These are phyloP conservation scores for Mormyrops attenuatus DNA, from an alignment of 2,797 vertebrate species.

Conservation along the genomic window DNA sequence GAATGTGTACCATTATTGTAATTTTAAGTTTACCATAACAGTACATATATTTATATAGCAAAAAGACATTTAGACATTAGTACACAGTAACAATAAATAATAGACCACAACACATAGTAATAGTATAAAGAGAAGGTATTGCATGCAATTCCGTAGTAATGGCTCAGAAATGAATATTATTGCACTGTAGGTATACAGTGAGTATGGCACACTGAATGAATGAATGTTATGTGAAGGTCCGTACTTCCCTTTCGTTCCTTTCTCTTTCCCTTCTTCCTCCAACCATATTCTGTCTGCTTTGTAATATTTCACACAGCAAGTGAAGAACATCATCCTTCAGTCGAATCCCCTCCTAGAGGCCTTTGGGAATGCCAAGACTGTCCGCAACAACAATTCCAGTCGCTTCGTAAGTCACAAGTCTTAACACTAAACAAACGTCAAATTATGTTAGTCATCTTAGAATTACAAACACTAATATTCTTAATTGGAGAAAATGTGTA, in stretches of 20 bases:
- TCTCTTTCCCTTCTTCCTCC: not conserved
- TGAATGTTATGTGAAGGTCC: not conserved
- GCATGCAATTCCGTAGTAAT: not conserved
- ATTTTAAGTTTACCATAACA: not conserved
- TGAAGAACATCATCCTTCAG: slow-evolving; percentile 77
- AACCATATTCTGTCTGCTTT: not conserved
- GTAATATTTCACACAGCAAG: slow-evolving; percentile 50
- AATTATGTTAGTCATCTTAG: not conserved
- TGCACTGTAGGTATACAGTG: not conserved
- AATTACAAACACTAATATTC: not conserved
- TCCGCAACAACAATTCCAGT: slow-evolving; percentile 79
- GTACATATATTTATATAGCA: not conserved
- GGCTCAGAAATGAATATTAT: not conserved
- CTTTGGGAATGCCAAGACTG: slow-evolving; percentile 74
- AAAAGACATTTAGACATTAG: not conserved
- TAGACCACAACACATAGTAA: not conserved
- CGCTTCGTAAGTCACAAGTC: slow-evolving; percentile 65
- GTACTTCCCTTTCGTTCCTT: not conserved
- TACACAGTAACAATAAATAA: not conserved
- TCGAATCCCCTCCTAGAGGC: slow-evolving; percentile 77
- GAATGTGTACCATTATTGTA: not conserved
- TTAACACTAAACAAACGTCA: not conserved
- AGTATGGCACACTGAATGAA: not conserved
- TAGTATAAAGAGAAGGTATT: not conserved
- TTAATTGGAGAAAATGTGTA: not conserved